A percentile compares a stretch with the other conserved stretches of the same genome.
These are phyloP conservation scores for Brassicogethes aeneus DNA, from an alignment of 2,888 invertebrate genomes.

Conservation along the genomic window DNA sequence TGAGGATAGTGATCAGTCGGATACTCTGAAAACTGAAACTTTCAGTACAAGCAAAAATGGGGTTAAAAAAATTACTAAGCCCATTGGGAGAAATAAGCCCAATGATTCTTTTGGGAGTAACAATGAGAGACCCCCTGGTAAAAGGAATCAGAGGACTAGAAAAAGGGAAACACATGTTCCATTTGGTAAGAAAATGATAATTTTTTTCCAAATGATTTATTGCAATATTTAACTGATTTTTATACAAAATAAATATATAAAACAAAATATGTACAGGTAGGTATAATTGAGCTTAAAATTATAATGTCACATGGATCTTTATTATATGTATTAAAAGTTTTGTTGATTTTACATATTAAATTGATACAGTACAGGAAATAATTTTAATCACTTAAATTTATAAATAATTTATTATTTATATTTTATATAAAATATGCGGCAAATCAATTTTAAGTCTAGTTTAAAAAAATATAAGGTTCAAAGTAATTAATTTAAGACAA, in stretches of 20 bases:
- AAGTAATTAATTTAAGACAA: too few species aligned
- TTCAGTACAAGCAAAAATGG: slow-evolving; percentile 28
- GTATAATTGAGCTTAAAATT: neutral
- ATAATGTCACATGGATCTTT: too few species aligned
- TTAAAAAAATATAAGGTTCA: too few species aligned
- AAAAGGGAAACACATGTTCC: slow-evolving; percentile 41
- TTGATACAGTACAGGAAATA: too few species aligned
- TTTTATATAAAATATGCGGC: too few species aligned
- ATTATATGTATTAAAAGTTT: too few species aligned
- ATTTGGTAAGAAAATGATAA: slow-evolving; percentile 29
- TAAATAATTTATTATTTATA: too few species aligned
- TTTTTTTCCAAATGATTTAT: slow-evolving; percentile 1
- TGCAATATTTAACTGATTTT: too few species aligned
- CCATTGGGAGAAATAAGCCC: slow-evolving; percentile 25
- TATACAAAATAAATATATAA: neutral
- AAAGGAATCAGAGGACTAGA: slow-evolving; percentile 47
- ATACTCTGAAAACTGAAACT: slow-evolving; percentile 28
- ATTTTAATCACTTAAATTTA: too few species aligned
- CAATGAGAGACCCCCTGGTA: slow-evolving; percentile 35
- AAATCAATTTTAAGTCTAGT: too few species aligned
- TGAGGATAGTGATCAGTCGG: slow-evolving; percentile 29
- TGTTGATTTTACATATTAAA: too few species aligned
- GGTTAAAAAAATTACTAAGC: slow-evolving; percentile 32
- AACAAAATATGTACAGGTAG: neutral
- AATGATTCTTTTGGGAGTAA: slow-evolving; percentile 25